Conservation (phyloP, 2,888 invertebrate species). For the Pseudococcus longispinus region DNA sequence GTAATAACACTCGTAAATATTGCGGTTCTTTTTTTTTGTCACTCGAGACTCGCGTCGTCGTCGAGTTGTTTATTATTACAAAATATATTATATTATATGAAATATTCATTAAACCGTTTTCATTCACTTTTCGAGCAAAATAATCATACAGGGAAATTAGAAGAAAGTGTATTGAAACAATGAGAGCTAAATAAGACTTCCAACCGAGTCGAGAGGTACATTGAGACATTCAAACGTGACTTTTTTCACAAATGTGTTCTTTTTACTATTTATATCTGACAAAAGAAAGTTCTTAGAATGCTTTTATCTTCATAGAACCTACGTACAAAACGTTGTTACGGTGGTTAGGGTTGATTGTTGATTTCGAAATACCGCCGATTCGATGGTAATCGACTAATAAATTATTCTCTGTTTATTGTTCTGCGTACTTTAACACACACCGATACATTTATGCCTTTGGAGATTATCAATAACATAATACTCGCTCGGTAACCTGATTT, state of each 20-base stretch:
- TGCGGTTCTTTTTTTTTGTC: not conserved
- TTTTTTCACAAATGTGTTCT: conserved; percentile 7
- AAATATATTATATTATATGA: not conserved
- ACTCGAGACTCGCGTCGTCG: not conserved
- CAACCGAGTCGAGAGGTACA: not conserved
- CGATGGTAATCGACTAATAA: not conserved
- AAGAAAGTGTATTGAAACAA: conserved; percentile 32
- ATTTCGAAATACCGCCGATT: not conserved
- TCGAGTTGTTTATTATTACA: not conserved
- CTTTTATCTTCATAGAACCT: not conserved
- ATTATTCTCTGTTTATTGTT: conserved; percentile 4
- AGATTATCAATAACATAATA: not conserved
- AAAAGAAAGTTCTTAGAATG: conserved; percentile 3
- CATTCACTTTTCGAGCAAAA: not conserved
- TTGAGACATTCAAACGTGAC: conserved; percentile 20
- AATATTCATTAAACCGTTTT: not conserved
- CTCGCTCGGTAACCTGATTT: not conserved
- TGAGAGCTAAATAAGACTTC: not conserved
- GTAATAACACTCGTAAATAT: not conserved
- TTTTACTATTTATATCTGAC: not conserved
- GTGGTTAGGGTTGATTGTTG: not conserved
- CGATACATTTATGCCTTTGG: not conserved
- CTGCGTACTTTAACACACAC: not conserved
- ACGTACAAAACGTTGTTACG: not conserved
- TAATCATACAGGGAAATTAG: conserved; percentile 3